Evolutionary conservation across 2,113 vertebrate species (phyloP).

Genomic region (Corythoichthys haematopterus): DNA sequence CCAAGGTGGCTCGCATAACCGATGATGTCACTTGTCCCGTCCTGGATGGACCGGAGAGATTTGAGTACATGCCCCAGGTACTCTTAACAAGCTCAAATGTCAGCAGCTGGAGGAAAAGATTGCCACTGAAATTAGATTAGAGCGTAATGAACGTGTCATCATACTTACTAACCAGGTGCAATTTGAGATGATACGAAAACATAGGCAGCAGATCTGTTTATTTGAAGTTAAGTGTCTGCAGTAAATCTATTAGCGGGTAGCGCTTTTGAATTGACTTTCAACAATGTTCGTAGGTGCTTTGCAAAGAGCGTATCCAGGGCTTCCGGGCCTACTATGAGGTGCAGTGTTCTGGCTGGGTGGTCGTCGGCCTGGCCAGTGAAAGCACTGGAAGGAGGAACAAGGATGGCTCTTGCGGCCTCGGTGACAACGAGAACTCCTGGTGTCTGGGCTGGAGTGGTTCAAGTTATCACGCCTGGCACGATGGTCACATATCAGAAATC

Average conservation of each 20-base stretch:
- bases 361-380: slow-evolving; percentile 50
- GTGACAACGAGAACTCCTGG: slow-evolving; percentile 68
- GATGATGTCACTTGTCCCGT: slow-evolving; percentile 56
- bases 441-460: slow-evolving; percentile 60
- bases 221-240: slow-evolving; percentile 16
- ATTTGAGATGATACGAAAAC: slow-evolving; percentile 20
- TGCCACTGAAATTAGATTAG: background rate
- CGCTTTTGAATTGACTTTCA: background rate
- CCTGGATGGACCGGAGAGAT: slow-evolving; percentile 61
- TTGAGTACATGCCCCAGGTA: slow-evolving; percentile 68
- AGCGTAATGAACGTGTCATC: slow-evolving; percentile 10
- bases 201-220: slow-evolving; percentile 12
- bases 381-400: slow-evolving; percentile 48
- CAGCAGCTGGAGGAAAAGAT: background rate
- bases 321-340: slow-evolving; percentile 64
- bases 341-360: slow-evolving; percentile 55
- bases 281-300: slow-evolving; percentile 50
- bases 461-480: slow-evolving; percentile 57
- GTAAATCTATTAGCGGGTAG: slow-evolving; percentile 4
- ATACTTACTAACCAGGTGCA: too few species aligned
- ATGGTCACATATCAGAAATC: slow-evolving; percentile 31
- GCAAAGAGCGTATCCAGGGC: slow-evolving; percentile 56
- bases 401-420: slow-evolving; percentile 57
- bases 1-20: slow-evolving; percentile 58
- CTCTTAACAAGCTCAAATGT: background rate